Conservation (phyloP, 2,888 invertebrate genomes). For the Synergus japonicus region DNA sequence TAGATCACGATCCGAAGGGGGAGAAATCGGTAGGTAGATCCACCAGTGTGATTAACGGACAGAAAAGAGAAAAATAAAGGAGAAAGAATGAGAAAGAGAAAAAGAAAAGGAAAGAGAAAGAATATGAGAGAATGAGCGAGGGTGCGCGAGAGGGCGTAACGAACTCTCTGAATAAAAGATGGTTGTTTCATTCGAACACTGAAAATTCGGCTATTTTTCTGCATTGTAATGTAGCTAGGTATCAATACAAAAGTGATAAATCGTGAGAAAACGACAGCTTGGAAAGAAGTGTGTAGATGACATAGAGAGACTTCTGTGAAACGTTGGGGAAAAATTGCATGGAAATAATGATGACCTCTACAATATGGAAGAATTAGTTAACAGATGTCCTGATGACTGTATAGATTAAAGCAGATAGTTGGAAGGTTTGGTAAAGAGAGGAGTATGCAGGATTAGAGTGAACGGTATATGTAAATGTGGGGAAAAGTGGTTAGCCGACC, state of each 20-base stretch:
- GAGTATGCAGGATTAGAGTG: slow-evolving; percentile 42
- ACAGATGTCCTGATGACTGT: background rate
- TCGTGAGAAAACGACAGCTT: too few relatives aligned
- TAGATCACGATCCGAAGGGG: slow-evolving; percentile 55
- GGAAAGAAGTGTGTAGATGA: background rate
- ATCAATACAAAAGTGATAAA: too few relatives aligned
- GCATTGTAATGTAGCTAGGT: too few relatives aligned
- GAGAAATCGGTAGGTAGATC: slow-evolving; percentile 62
- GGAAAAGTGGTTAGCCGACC: slow-evolving; percentile 40
- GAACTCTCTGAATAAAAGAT: slow-evolving; percentile 48
- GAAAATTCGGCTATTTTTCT: slow-evolving; percentile 35
- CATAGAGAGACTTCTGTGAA: slow-evolving; percentile 9
- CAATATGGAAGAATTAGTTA: slow-evolving; percentile 39
- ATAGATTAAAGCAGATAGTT: slow-evolving; percentile 46
- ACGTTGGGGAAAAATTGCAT: slow-evolving; percentile 26
- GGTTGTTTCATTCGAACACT: background rate
- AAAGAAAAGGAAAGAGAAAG: slow-evolving; percentile 51
- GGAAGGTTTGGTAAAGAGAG: slow-evolving; percentile 37
- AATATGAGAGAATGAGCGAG: slow-evolving; percentile 45
- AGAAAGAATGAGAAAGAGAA: slow-evolving; percentile 38
- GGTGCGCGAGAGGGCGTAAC: slow-evolving; percentile 59
- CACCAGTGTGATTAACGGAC: slow-evolving; percentile 65
- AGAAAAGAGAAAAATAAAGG: slow-evolving; percentile 48
- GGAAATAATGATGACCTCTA: slow-evolving; percentile 46
- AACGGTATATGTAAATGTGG: background rate